These are phyloP conservation scores for Echeneis naucrates DNA, from an alignment of 2,797 vertebrate species.

Conservation along the genomic window DNA sequence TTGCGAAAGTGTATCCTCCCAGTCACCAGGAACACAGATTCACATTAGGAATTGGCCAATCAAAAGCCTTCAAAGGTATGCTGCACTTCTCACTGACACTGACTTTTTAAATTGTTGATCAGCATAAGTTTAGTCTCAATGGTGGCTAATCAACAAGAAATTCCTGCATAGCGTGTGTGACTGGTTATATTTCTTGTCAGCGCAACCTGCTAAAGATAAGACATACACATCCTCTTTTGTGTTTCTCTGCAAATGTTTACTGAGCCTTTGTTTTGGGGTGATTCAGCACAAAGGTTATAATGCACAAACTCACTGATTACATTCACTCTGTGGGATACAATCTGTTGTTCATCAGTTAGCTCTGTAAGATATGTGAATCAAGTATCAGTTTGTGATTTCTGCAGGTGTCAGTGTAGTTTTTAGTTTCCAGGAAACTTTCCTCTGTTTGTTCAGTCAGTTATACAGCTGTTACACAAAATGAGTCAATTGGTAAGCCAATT, in stretches of 20 bases:
- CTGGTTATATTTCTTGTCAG: conserved; percentile 31
- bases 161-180: conserved; percentile 25
- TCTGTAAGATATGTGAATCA: neutral
- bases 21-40: conserved; percentile 52
- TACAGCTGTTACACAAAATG: conserved; percentile 9
- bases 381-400: neutral
- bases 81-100: neutral
- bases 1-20: conserved; percentile 65
- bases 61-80: conserved; percentile 1
- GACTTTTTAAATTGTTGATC: conserved; percentile 4
- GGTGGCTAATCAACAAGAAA: conserved; percentile 33
- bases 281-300: neutral
- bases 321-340: neutral
- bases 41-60: conserved; percentile 51
- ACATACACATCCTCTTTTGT: conserved; percentile 16
- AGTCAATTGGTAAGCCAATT: conserved; percentile 9
- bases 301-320: neutral
- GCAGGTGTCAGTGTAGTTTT: neutral
- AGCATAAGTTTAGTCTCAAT: neutral
- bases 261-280: conserved; percentile 8
- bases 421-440: neutral
- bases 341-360: neutral
- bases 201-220: conserved; percentile 22
- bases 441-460: neutral
- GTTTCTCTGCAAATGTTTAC: conserved; percentile 15